phyloP scores from a whole-genome alignment of 2,113 vertebrate species.

The Phalacrocorax brasilianus region DNA sequence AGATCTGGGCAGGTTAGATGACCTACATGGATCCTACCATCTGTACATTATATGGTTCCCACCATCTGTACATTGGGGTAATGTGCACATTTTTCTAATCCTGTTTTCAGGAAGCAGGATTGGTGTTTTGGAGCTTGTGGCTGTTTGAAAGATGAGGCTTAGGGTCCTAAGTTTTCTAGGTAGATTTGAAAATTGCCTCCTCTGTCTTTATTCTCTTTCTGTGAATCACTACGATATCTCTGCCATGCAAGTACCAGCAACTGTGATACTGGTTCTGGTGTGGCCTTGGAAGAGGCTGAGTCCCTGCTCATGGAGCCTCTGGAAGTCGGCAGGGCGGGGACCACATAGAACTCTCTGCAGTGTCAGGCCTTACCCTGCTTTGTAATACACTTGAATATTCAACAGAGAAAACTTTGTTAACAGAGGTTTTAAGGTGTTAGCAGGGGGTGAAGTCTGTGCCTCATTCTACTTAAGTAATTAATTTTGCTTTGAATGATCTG shows the following conservation, averaged over 20 bases:
- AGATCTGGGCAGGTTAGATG: slow-evolving; percentile 10
- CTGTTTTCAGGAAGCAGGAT: background rate
- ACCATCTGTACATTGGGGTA: slow-evolving; percentile 16
- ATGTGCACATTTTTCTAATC: background rate
- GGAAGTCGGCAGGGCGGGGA: background rate
- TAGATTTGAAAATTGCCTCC: background rate
- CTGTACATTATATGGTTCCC: background rate
- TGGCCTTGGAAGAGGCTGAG: background rate
- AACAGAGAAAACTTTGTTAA: background rate
- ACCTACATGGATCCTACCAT: slow-evolving; percentile 32
- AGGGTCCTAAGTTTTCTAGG: background rate
- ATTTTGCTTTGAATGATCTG: background rate
- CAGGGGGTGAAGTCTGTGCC: background rate
- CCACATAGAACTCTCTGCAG: background rate
- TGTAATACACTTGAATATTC: background rate
- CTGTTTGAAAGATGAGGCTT: background rate
- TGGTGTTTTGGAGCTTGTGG: background rate
- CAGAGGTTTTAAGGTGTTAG: background rate
- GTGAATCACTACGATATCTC: background rate
- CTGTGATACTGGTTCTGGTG: background rate
- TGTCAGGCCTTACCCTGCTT: background rate
- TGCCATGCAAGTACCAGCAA: background rate
- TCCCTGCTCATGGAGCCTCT: background rate
- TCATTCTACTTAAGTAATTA: background rate
- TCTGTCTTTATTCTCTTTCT: background rate